Conservation (phyloP, 2,888 invertebrate genomes). For the Melieria picta region DNA sequence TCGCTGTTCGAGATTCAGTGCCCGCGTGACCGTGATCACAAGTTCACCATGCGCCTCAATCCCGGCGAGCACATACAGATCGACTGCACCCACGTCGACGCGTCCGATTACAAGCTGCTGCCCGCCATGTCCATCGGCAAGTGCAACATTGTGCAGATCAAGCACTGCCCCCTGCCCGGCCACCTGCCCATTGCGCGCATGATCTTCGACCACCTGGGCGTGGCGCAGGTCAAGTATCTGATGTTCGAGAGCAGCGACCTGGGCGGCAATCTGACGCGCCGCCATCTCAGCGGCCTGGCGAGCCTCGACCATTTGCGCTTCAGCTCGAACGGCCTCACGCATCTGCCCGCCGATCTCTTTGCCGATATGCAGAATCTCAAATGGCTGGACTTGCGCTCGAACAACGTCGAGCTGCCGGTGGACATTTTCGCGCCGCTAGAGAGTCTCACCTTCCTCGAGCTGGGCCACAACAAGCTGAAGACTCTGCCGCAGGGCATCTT, state of each 20-base stretch:
- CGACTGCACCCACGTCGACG: slow-evolving; percentile 59
- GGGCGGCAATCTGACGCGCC: slow-evolving; percentile 69
- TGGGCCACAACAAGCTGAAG: slow-evolving; percentile 75
- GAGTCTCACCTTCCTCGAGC: slow-evolving; percentile 72
- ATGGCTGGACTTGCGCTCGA: slow-evolving; percentile 73
- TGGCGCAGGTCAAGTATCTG: slow-evolving; percentile 63
- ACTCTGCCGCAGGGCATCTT: slow-evolving; percentile 73
- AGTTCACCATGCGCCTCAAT: slow-evolving; percentile 59
- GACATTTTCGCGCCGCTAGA: slow-evolving; percentile 70
- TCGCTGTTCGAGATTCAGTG: slow-evolving; percentile 62
- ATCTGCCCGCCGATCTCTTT: slow-evolving; percentile 73
- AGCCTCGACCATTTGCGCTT: slow-evolving; percentile 70
- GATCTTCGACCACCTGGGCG: slow-evolving; percentile 61
- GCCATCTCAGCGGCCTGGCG: slow-evolving; percentile 71
- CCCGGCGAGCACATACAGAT: slow-evolving; percentile 58
- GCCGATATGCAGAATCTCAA: slow-evolving; percentile 71
- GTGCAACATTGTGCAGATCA: slow-evolving; percentile 58
- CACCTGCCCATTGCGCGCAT: slow-evolving; percentile 65
- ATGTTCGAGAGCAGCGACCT: slow-evolving; percentile 69
- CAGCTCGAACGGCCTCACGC: slow-evolving; percentile 71
- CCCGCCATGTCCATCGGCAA: slow-evolving; percentile 60
- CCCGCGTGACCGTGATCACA: slow-evolving; percentile 49
- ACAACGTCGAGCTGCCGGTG: slow-evolving; percentile 70
- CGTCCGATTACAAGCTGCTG: slow-evolving; percentile 56
- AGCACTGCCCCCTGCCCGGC: slow-evolving; percentile 62